phyloP scores from a whole-genome alignment of 2,113 vertebrate species.

The Prochilodus magdalenae region DNA sequence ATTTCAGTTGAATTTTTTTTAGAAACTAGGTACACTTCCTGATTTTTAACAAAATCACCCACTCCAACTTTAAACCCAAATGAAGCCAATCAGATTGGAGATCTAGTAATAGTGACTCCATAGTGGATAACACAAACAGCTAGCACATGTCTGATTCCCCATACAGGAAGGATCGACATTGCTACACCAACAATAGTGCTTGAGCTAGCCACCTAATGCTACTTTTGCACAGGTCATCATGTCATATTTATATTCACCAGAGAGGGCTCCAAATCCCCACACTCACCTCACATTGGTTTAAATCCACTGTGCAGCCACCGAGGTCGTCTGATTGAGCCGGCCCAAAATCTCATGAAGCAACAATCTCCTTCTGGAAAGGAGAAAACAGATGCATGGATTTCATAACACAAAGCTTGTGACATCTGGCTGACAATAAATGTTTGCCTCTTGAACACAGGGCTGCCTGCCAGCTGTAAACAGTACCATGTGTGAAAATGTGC shows the following conservation, averaged over 20 bases:
- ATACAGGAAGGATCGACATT: too few species aligned
- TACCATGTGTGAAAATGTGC: conserved; percentile 5
- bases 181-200: too few species aligned
- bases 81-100: too few species aligned
- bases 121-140: too few species aligned
- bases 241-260: neutral
- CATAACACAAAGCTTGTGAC: conserved; percentile 25
- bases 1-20: too few species aligned
- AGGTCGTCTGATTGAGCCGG: neutral
- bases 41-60: too few species aligned
- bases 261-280: neutral
- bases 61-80: too few species aligned
- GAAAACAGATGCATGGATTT: conserved; percentile 16
- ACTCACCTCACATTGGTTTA: neutral
- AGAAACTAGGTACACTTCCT: too few species aligned
- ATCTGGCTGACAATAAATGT: conserved; percentile 4
- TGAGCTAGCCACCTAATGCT: too few species aligned
- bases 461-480: neutral
- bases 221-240: neutral
- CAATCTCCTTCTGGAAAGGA: neutral
- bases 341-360: neutral
- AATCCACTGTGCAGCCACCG: neutral
- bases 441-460: conserved; percentile 1
- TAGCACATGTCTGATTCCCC: too few species aligned
- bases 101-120: too few species aligned